Evolutionary conservation across 2,113 vertebrate genomes (phyloP), one percentile per base, ranked within the genome.

Genomic region (Pionites leucogaster): DNA sequence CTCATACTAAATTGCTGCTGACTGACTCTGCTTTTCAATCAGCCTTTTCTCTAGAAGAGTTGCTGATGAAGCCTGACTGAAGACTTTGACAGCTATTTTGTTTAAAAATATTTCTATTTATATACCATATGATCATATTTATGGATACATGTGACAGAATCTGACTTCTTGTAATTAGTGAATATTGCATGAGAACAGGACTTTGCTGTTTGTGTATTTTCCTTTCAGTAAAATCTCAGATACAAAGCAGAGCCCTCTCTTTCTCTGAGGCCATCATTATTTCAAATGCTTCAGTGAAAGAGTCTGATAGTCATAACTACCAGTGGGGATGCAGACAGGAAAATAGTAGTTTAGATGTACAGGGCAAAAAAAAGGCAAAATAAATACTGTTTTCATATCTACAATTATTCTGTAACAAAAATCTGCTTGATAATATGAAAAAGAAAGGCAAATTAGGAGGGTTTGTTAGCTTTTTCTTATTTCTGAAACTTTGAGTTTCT

Each of bases 81-180:
- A 94, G 78, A 82, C 47, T 89, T 82, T 92, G 85, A 97, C 76
- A 92, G 92, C 53, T 47, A 90, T 68, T 92, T 57, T 94, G 88
- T 72, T 94, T 94, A 91, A 83, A 95, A 95, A 33, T 64, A 81
- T 92, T 57, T 89, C 88, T 96, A 90, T 96, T 96, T 97, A 95
- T 95, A 93, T 44, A 72, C 41, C 77, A 41, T 91, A 86, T 87
- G 86, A 95, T 96, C 96, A 91, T 74, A 64, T 87, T 72, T 92
- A 91, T 68, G 44, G 23, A 49, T 89, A 85, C 35, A 84, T 4
- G n/a, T 74, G 77, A 75, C 72, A 88, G 80, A 92, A 84, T 25
- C 57, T 76, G 69, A 6, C 60, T 94, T 86, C 52, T 89, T 65
- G 42, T 77, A 59, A 92, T 92, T 87, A 84, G 11, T 10, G 7